Evolutionary conservation across 2,888 invertebrate genomes (phyloP), one percentile per base, ranked within the genome.

Genomic region (Sinodicranocentrus sp.): DNA sequence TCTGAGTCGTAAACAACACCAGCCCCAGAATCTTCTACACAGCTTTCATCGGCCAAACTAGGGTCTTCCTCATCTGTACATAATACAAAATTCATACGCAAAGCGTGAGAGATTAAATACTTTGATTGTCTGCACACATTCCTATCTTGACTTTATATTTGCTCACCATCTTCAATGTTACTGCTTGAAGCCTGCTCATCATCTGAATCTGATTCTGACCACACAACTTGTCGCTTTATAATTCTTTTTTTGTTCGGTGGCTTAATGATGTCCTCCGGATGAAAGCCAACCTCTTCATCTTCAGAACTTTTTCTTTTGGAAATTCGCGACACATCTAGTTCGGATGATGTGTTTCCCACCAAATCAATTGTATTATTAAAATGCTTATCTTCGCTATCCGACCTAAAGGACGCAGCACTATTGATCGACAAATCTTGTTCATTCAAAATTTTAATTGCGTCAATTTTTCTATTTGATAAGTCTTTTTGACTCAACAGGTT

Each of bases 181-280:
- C n/a, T 48, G 26, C 63, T 57, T 19, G 19, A 23, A 19, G 57
- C 23, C 57, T 57, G 6, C 21, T 57, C 57, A 48, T 39, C 63
- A 15, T 82, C 78, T 6, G 80, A 65, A n/a, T 86, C 86, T 21
- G 86, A 82, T 17, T 84, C 83, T 1, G 82, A 82, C 52, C 68
- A 72, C 0, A 82, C 6, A 6, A 82, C 78, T 26, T 28, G 48
- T 26, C 68, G 82, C n/a, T 67, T 21, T 0, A 48, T 59, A n/a
- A 59, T 23, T 26, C 77, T 23, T 28, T 73, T 76, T 65, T 85
- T 85, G 15, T 5, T 68, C 0, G 85, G 85, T 6, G 82, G 85
- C 28, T 48, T 82, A 13, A 82, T 44, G 17, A 2, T 17, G 19
- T 48, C 70, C 1, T 78, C 68, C 1, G 5, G 23, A 15, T n/a